Evolutionary conservation across 2,113 vertebrate genomes (phyloP).

Genomic region (Brachirus orientalis): DNA sequence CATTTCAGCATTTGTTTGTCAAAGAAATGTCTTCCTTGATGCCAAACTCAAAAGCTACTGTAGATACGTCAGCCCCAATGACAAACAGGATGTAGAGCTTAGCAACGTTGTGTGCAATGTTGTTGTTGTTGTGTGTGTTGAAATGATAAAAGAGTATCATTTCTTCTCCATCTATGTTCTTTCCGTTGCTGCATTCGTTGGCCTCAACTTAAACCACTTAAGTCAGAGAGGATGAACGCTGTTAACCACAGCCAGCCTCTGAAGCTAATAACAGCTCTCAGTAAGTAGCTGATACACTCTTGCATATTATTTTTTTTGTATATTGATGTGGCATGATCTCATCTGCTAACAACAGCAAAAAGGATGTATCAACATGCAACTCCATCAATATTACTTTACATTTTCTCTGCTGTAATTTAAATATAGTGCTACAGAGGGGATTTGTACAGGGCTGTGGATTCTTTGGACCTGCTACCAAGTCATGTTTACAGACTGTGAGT

Average conservation of each 20-base stretch:
- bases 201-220: not conserved
- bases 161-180: not conserved
- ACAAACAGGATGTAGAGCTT: slow-evolving; percentile 52
- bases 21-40: not conserved
- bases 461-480: slow-evolving; percentile 55
- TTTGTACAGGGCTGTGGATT: slow-evolving; percentile 28
- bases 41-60: not conserved
- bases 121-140: slow-evolving; percentile 26
- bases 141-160: slow-evolving; percentile 15
- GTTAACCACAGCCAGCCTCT: slow-evolving; percentile 33
- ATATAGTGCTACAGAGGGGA: slow-evolving; percentile 7
- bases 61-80: not conserved
- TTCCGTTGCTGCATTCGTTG: slow-evolving; percentile 15
- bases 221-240: slow-evolving; percentile 33
- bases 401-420: slow-evolving; percentile 30
- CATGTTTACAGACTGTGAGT: slow-evolving; percentile 70
- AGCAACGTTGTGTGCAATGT: too few relatives aligned
- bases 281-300: slow-evolving; percentile 26
- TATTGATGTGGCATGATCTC: slow-evolving; percentile 3
- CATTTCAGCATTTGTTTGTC: slow-evolving; percentile 4
- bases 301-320: not conserved
- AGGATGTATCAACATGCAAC: slow-evolving; percentile 19
- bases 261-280: slow-evolving; percentile 28
- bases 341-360: slow-evolving; percentile 21
- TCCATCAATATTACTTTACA: slow-evolving; percentile 3